These are phyloP conservation scores for Nipponia nippon DNA, from an alignment of 2,113 vertebrate species.

Conservation along the genomic window DNA sequence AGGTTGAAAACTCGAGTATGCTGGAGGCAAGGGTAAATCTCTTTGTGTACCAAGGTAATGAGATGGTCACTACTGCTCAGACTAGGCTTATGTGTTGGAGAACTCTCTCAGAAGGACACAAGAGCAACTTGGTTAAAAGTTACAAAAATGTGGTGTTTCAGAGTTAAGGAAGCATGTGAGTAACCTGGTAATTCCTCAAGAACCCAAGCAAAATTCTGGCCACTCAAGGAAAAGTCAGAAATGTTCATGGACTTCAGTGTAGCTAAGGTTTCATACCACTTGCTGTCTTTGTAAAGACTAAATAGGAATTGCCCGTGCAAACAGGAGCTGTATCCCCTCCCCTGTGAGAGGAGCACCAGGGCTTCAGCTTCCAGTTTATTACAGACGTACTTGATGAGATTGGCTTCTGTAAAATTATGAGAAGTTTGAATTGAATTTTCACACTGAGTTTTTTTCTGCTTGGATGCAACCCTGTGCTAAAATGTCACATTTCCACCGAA, in stretches of 20 bases:
- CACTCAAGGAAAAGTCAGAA: not conserved
- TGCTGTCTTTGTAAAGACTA: not conserved
- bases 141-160: not conserved
- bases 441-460: not conserved
- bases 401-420: not conserved
- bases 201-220: not conserved
- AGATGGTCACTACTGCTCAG: not conserved
- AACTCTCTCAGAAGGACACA: not conserved
- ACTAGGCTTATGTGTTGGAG: not conserved
- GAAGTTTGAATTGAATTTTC: not conserved
- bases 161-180: not conserved
- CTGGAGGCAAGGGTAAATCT: not conserved
- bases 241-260: not conserved
- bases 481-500: not conserved
- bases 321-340: not conserved
- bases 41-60: not conserved
- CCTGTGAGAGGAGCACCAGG: not conserved
- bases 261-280: not conserved
- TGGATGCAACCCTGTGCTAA: not conserved
- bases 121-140: not conserved
- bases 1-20: not conserved
- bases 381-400: accelerated
- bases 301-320: not conserved
- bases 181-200: not conserved
- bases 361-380: not conserved